Evolutionary conservation across 2,888 invertebrate species (phyloP).

Genomic region (Ommatoiulus sabulosus): DNA sequence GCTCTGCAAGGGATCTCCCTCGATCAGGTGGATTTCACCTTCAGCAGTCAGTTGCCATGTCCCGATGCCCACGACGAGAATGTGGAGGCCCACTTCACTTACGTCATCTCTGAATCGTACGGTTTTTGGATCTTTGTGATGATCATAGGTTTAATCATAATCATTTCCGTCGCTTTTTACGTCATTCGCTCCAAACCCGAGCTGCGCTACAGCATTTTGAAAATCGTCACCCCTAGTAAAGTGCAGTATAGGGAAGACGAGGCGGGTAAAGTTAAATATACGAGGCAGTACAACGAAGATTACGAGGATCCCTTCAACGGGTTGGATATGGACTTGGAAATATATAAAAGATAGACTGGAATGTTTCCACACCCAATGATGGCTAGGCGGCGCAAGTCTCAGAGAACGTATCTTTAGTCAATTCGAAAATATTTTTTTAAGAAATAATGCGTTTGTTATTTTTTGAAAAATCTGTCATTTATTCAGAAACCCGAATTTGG

Average conservation of each 20-base stretch:
- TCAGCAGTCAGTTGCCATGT: background rate
- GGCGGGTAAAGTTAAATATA: background rate
- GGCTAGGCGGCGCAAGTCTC: background rate
- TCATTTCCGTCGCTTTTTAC: background rate
- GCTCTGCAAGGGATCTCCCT: background rate
- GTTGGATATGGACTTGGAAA: background rate
- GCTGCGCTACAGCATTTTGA: slow-evolving; percentile 48
- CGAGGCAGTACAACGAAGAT: slow-evolving; percentile 39
- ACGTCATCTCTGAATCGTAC: slow-evolving; percentile 42
- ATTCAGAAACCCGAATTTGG: background rate
- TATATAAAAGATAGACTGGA: background rate
- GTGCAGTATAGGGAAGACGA: slow-evolving; percentile 38
- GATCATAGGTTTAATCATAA: slow-evolving; percentile 9
- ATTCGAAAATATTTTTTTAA: background rate
- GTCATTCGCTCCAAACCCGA: slow-evolving; percentile 37
- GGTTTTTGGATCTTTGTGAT: slow-evolving; percentile 48
- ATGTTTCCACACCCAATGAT: background rate
- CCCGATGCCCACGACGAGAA: background rate
- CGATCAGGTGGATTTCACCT: slow-evolving; percentile 10
- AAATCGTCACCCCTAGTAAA: background rate
- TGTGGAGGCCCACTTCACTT: background rate
- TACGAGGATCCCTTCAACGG: slow-evolving; percentile 41
- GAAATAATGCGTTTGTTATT: background rate
- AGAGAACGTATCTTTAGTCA: background rate
- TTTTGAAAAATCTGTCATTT: background rate